Conservation (phyloP, 2,888 invertebrate genomes). For the Dinocampus coccinellae region DNA sequence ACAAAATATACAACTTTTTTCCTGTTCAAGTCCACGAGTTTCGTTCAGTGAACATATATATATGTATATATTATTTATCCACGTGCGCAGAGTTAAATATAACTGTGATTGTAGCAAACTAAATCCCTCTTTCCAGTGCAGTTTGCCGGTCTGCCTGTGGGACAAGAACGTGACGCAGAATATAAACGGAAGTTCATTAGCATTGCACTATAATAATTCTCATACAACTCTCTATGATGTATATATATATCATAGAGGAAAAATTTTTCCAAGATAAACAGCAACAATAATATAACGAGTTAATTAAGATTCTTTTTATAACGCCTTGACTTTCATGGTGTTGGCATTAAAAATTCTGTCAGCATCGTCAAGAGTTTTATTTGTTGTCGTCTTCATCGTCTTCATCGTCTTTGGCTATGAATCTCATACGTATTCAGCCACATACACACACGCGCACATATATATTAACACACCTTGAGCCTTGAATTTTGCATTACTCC, state of each 20-base stretch:
- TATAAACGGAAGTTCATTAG: constrained; percentile 30
- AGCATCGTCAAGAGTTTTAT: constrained; percentile 10
- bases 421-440: background rate
- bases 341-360: background rate
- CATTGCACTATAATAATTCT: background rate
- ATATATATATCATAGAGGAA: background rate
- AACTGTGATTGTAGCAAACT: constrained; percentile 12
- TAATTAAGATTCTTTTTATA: background rate
- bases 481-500: constrained; percentile 1
- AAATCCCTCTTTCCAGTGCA: constrained; percentile 14
- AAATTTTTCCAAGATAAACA: background rate
- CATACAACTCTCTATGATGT: background rate
- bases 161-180: constrained; percentile 35
- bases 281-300: background rate
- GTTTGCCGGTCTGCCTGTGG: background rate
- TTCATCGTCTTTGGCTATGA: background rate
- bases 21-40: background rate
- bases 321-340: background rate
- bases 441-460: background rate
- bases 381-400: background rate
- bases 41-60: background rate
- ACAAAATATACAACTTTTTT: constrained; percentile 2
- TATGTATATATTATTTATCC: background rate
- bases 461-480: background rate
- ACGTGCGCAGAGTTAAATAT: background rate